Conservation (phyloP, 2,113 vertebrate species). For the Sigmodon hispidus region DNA sequence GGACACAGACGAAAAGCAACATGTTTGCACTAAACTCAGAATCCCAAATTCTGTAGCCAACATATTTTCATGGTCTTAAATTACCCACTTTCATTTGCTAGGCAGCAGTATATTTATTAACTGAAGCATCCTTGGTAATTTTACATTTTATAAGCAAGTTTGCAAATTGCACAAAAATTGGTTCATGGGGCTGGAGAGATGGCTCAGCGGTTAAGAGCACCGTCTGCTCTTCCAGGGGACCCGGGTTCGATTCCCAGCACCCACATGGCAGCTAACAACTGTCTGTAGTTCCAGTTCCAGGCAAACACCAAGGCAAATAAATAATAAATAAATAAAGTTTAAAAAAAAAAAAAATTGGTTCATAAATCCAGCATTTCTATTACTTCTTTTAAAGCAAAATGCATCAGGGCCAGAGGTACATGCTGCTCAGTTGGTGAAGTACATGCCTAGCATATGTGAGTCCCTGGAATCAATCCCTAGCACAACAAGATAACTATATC, state of each 20-base stretch:
- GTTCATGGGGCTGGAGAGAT: too few relatives aligned
- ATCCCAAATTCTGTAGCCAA: not conserved
- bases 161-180: conserved; percentile 20
- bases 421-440: not conserved
- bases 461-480: not conserved
- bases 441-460: not conserved
- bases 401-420: not conserved
- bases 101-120: conserved; percentile 7
- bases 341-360: too few relatives aligned
- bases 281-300: too few relatives aligned
- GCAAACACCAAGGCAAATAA: too few relatives aligned
- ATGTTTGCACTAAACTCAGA: not conserved
- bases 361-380: conserved; percentile 20
- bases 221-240: too few relatives aligned
- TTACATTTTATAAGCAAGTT: conserved; percentile 1
- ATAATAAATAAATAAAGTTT: too few relatives aligned
- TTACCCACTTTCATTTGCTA: conserved; percentile 19
- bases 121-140: not conserved
- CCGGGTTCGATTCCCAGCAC: too few relatives aligned
- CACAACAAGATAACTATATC: not conserved
- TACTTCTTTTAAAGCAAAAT: conserved; percentile 8
- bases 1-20: not conserved
- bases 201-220: too few relatives aligned
- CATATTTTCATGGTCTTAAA: not conserved
- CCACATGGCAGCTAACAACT: too few relatives aligned